Conservation (phyloP, 64 coral and sea anemone species). For the Dendrophyllia cribrosa region DNA sequence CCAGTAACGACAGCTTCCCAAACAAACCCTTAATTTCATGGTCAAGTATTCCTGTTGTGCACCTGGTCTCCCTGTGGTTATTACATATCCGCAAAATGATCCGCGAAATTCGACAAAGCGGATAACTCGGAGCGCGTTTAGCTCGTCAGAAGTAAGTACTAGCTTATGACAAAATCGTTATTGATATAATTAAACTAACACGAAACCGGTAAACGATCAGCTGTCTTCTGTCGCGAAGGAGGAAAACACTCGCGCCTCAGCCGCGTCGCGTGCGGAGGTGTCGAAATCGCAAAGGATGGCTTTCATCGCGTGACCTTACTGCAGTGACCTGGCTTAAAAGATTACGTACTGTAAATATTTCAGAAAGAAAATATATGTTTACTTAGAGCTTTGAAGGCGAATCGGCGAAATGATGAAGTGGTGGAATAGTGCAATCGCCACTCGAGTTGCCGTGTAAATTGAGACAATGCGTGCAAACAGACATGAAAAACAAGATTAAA, state of each 20-base stretch:
- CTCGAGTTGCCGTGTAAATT: background rate
- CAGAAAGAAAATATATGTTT: background rate
- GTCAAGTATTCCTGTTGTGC: no score
- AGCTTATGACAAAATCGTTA: no score
- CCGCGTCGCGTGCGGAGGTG: background rate
- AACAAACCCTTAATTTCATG: no score
- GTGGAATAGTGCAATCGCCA: background rate
- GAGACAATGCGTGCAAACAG: background rate
- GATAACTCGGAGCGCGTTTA: no score
- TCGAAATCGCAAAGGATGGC: background rate
- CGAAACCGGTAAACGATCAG: no score
- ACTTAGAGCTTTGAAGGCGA: background rate
- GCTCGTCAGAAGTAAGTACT: no score
- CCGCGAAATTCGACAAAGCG: no score
- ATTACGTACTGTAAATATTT: background rate
- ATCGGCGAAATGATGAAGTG: background rate
- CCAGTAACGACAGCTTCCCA: no score
- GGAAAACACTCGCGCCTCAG: background rate
- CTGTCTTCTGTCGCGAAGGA: background rate
- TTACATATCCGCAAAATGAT: no score
- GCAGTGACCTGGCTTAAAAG: background rate
- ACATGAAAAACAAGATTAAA: background rate
- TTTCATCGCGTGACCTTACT: background rate
- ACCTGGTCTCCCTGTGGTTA: no score
- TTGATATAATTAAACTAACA: no score